Conservation (phyloP, 2,113 vertebrate species). For the Calidris pugnax region DNA sequence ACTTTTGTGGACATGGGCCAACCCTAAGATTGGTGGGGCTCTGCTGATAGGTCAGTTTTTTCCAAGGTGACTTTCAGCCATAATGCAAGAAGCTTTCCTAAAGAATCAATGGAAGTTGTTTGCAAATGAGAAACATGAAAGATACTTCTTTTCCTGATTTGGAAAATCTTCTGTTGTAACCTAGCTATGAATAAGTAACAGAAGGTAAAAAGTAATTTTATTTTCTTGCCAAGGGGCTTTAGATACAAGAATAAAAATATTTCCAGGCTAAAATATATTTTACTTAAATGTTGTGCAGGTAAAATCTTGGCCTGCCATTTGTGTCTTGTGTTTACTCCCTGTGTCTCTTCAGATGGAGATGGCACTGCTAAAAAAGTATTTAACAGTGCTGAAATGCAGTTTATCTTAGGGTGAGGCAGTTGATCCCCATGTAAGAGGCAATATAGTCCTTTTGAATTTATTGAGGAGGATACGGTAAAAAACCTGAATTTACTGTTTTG, state of each 20-base stretch:
- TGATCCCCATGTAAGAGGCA: neutral
- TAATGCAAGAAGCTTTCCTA: neutral
- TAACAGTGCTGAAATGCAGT: neutral
- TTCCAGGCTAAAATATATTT: neutral
- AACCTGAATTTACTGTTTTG: neutral
- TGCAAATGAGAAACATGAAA: neutral
- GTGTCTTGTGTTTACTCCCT: neutral
- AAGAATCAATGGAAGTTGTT: neutral
- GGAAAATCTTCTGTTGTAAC: neutral
- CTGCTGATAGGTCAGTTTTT: neutral
- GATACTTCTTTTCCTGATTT: neutral
- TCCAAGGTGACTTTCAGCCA: neutral
- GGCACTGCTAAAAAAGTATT: neutral
- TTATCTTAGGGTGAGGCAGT: neutral
- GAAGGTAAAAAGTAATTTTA: neutral
- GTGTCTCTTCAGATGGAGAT: neutral
- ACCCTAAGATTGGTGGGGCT: rapidly evolving
- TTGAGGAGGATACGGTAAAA: neutral
- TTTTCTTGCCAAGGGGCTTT: neutral
- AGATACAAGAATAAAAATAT: neutral
- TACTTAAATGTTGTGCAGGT: neutral
- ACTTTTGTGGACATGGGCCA: neutral
- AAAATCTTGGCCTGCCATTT: neutral
- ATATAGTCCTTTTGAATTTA: neutral
- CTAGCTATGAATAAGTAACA: neutral